A percentile compares a stretch with the other conserved stretches of the same genome.
Conservation (phyloP, 2,888 invertebrate species). For the Pseudoips prasinana region DNA sequence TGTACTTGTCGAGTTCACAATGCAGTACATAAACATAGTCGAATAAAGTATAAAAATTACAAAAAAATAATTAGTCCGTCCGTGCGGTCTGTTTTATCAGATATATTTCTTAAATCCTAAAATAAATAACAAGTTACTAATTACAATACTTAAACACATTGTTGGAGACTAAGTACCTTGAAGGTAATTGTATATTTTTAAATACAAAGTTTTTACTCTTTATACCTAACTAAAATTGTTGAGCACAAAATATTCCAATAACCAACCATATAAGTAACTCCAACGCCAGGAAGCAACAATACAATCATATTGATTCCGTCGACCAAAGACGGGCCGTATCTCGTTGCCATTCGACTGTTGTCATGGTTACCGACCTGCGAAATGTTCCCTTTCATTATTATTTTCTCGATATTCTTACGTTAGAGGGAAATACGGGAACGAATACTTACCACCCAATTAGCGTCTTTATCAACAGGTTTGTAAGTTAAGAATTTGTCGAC, state of each 20-base stretch:
- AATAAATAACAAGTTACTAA: no score
- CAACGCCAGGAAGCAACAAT: constrained; percentile 87
- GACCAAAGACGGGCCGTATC: constrained; percentile 83
- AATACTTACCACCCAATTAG: constrained; percentile 90
- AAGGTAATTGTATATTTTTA: no score
- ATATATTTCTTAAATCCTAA: no score
- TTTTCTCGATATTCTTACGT: constrained; percentile 1
- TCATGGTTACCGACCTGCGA: constrained; percentile 87
- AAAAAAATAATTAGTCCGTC: no score
- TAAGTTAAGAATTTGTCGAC: constrained; percentile 85
- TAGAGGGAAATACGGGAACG: neutral
- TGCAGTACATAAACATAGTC: no score
- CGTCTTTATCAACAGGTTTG: constrained; percentile 80
- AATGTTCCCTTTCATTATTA: constrained; percentile 8
- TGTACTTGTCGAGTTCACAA: no score
- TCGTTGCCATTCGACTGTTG: constrained; percentile 82
- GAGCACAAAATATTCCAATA: neutral
- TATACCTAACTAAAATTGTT: no score
- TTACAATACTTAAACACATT: no score
- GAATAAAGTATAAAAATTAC: no score
- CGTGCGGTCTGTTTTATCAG: no score
- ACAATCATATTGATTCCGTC: constrained; percentile 88
- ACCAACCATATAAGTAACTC: constrained; percentile 84
- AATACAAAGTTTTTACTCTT: no score
- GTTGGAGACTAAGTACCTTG: no score